A percentile compares a stretch with the other conserved stretches of the same genome.
Conservation (phyloP, 1,140 invertebrate genomes). For the Pteromalus puparum region DNA sequence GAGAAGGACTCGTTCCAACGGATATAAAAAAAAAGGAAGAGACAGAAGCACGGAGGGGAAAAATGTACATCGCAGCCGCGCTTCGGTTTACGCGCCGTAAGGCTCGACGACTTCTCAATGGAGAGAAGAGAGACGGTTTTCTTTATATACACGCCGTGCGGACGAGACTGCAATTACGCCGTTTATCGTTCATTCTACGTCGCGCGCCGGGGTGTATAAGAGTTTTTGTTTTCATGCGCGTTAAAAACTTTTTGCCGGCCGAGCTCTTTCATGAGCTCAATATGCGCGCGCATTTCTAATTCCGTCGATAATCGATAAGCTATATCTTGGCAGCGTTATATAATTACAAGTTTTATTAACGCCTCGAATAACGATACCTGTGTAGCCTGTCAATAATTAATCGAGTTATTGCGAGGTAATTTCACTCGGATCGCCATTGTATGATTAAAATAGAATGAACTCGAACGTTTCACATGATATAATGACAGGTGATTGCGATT, state of each 20-base stretch:
- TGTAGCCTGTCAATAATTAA: not conserved
- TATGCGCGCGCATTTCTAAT: not conserved
- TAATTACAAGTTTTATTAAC: not conserved
- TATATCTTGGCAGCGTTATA: too few relatives aligned
- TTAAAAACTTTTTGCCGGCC: not conserved
- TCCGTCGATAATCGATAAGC: too few relatives aligned
- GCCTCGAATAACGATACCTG: too few relatives aligned
- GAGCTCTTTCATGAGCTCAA: not conserved
- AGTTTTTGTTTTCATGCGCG: not conserved
- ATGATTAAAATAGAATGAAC: not conserved
- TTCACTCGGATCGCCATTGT: not conserved
- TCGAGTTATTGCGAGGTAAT: not conserved
- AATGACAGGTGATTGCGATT: not conserved
- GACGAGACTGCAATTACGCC: not conserved
- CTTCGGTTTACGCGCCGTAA: not conserved
- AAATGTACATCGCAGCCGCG: not conserved
- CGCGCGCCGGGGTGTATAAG: too few relatives aligned
- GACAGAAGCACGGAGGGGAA: not conserved
- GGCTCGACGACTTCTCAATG: not conserved
- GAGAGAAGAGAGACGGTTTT: not conserved
- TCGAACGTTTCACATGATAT: not conserved
- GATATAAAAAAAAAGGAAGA: not conserved
- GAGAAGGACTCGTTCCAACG: not conserved
- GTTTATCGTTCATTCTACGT: slow-evolving; percentile 9
- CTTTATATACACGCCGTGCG: not conserved